Conservation (phyloP, 1,140 invertebrate species). For the Drosophila yakuba region DNA sequence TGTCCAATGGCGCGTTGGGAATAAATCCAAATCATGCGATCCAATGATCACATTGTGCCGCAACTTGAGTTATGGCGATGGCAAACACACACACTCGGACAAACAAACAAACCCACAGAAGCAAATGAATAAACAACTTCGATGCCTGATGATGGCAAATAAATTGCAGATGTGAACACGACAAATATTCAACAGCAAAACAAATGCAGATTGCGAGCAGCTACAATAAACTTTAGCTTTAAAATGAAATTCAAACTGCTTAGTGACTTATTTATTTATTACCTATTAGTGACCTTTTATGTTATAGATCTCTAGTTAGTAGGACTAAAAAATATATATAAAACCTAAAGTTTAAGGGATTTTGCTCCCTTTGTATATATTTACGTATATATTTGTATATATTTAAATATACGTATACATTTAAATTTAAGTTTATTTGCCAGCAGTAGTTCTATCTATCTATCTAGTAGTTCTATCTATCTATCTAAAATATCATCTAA, state of each 20-base stretch:
- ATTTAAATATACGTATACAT: too few relatives aligned
- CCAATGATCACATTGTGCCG: conserved; percentile 79
- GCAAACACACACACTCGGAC: conserved; percentile 28
- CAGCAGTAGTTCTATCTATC: too few relatives aligned
- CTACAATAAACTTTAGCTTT: conserved; percentile 6
- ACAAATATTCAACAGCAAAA: conserved; percentile 41
- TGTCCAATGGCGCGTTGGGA: conserved; percentile 78
- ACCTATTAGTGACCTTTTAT: neutral
- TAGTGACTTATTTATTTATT: neutral
- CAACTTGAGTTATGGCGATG: conserved; percentile 77
- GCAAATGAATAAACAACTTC: conserved; percentile 54
- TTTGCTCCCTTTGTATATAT: too few relatives aligned
- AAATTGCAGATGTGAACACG: conserved; percentile 70
- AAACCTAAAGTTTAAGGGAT: too few relatives aligned
- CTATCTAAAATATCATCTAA: too few relatives aligned
- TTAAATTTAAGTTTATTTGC: too few relatives aligned
- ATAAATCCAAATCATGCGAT: conserved; percentile 83
- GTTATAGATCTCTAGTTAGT: neutral
- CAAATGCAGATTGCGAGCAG: conserved; percentile 25
- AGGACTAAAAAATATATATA: neutral
- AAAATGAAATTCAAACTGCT: conserved; percentile 1
- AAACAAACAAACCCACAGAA: conserved; percentile 24
- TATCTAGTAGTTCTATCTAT: too few relatives aligned
- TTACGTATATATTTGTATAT: too few relatives aligned
- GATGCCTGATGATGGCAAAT: conserved; percentile 63